Conservation (phyloP, 2,113 vertebrate species). For the Connochaetes taurinus region DNA sequence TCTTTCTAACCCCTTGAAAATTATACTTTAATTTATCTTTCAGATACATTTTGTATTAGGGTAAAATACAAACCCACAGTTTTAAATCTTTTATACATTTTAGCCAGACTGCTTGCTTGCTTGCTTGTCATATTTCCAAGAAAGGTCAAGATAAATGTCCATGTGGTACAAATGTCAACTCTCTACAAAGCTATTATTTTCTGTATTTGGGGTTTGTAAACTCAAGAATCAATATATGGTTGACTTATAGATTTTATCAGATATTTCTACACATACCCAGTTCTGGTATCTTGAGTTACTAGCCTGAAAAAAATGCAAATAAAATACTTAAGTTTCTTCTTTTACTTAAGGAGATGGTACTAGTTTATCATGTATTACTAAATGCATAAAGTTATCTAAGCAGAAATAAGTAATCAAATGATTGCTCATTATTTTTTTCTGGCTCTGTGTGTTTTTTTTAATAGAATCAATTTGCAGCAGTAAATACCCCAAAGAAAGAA, state of each 20-base stretch:
- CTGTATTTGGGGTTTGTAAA: slow-evolving; percentile 8
- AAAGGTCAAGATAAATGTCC: slow-evolving; percentile 31
- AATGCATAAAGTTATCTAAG: slow-evolving; percentile 20
- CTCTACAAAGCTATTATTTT: not conserved
- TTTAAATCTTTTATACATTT: slow-evolving; percentile 15
- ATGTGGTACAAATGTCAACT: not conserved
- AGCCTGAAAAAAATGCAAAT: slow-evolving; percentile 37
- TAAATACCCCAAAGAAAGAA: slow-evolving; percentile 88
- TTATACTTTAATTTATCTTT: slow-evolving; percentile 39
- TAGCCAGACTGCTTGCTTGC: not conserved
- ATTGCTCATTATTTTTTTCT: slow-evolving; percentile 60
- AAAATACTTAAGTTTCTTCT: not conserved
- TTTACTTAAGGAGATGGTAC: not conserved
- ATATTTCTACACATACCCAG: not conserved
- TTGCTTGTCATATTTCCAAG: not conserved
- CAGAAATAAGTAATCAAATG: slow-evolving; percentile 37
- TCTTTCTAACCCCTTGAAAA: slow-evolving; percentile 12
- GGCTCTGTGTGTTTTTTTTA: slow-evolving; percentile 32
- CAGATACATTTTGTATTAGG: not conserved
- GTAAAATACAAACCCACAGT: slow-evolving; percentile 32
- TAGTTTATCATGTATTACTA: not conserved
- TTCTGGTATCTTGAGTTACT: slow-evolving; percentile 13
- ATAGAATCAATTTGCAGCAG: slow-evolving; percentile 92
- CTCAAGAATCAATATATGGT: not conserved
- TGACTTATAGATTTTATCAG: slow-evolving; percentile 32